A percentile compares a stretch with the other conserved stretches of the same genome.
Conservation (phyloP, 2,113 vertebrate species). For the Oncorhynchus mykiss region DNA sequence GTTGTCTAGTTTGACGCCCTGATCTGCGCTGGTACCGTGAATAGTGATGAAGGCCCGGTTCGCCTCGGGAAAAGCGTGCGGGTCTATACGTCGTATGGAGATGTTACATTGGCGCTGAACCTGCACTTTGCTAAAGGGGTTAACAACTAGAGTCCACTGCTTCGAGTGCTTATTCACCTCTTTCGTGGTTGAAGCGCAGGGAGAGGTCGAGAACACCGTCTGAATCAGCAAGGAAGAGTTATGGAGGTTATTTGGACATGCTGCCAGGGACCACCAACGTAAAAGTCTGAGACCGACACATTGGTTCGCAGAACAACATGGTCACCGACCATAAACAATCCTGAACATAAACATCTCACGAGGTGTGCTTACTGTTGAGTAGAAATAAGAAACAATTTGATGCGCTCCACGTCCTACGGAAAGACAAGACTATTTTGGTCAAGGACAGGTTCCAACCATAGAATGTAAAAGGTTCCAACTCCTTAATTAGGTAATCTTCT, state of each 20-base stretch:
- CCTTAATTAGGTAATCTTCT: background rate
- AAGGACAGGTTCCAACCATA: background rate
- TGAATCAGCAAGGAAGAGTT: no score
- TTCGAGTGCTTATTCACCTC: slow-evolving; percentile 48
- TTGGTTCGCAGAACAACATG: slow-evolving; percentile 40
- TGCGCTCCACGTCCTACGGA: background rate
- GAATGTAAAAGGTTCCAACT: background rate
- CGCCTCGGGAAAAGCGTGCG: slow-evolving; percentile 71
- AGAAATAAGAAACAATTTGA: background rate
- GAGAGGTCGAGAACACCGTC: slow-evolving; percentile 37
- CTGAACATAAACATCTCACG: background rate
- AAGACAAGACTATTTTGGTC: background rate
- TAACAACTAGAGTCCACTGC: slow-evolving; percentile 78
- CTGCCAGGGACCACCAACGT: slow-evolving; percentile 27
- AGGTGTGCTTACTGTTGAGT: background rate
- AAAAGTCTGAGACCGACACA: slow-evolving; percentile 24
- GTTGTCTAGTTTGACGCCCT: slow-evolving; percentile 44
- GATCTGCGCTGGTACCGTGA: slow-evolving; percentile 48
- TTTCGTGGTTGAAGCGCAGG: background rate
- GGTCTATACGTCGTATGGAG: slow-evolving; percentile 78
- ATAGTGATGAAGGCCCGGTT: slow-evolving; percentile 77
- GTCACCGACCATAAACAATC: background rate
- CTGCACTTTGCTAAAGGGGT: slow-evolving; percentile 77
- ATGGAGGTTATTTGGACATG: background rate
- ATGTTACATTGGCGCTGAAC: slow-evolving; percentile 80